A percentile compares a stretch with the other conserved stretches of the same genome.
phyloP scores from a whole-genome alignment of 2,888 invertebrate genomes.

The Lithophane socia region DNA sequence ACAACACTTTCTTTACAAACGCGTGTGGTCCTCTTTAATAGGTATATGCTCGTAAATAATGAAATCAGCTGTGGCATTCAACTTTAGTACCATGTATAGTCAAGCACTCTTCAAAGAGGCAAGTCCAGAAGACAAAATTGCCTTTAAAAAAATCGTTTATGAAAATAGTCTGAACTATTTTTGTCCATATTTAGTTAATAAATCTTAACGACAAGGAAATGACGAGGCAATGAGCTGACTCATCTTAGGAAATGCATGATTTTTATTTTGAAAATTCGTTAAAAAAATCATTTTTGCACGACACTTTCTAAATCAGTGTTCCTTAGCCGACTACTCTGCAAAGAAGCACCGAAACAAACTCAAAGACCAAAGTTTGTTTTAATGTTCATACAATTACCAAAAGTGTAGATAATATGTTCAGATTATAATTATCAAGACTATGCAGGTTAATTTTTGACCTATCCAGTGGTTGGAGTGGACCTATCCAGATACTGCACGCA shows the following conservation, averaged over 20 bases:
- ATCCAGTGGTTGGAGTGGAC: background rate
- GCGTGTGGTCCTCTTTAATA: constrained; percentile 48
- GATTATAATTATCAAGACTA: background rate
- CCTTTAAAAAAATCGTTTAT: no score
- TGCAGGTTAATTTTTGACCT: background rate
- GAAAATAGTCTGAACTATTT: no score
- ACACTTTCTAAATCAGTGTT: background rate
- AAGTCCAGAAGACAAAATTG: background rate
- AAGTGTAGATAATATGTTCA: background rate
- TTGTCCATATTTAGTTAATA: no score
- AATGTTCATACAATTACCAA: background rate
- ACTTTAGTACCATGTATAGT: constrained; percentile 32
- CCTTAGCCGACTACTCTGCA: background rate
- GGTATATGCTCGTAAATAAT: constrained; percentile 41
- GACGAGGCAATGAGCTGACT: no score
- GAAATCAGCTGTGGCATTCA: constrained; percentile 44
- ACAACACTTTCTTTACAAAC: constrained; percentile 20
- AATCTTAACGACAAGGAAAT: no score
- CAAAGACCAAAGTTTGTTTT: background rate
- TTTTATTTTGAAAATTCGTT: background rate
- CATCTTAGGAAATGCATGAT: no score
- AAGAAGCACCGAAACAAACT: background rate
- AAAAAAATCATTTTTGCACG: no score
- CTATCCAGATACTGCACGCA: background rate
- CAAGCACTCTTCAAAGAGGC: background rate